Percentiles rank a stretch among this genome's conserved stretches.
Conservation (phyloP, 2,797 vertebrate genomes). For the Labroides dimidiatus region DNA sequence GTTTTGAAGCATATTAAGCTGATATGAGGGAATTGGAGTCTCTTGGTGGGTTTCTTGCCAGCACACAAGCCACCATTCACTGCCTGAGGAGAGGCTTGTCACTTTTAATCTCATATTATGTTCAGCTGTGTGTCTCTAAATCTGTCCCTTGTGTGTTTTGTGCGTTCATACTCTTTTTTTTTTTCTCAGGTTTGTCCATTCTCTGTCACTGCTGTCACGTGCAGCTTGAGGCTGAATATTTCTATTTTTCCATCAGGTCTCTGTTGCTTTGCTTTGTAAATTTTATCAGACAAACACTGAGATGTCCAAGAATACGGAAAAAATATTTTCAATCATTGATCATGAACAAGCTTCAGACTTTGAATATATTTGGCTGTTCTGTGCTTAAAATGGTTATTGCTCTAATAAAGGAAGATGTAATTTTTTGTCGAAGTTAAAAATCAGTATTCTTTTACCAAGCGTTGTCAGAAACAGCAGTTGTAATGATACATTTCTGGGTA, state of each 20-base stretch:
- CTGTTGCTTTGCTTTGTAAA: neutral
- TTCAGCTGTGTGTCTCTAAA: conserved; percentile 27
- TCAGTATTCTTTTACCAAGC: too few relatives aligned
- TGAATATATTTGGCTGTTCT: too few relatives aligned
- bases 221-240: neutral
- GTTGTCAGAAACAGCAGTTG: too few relatives aligned
- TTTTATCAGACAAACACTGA: too few relatives aligned
- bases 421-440: too few relatives aligned
- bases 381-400: too few relatives aligned
- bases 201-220: conserved; percentile 37
- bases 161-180: conserved; percentile 24
- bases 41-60: conserved; percentile 56
- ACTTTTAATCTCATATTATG: conserved; percentile 68
- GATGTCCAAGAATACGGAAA: too few relatives aligned
- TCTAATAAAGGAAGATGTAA: too few relatives aligned
- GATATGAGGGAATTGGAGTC: conserved; percentile 36
- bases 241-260: too few relatives aligned
- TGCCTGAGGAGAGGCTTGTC: conserved; percentile 73
- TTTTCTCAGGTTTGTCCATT: conserved; percentile 15
- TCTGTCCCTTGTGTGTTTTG: conserved; percentile 33
- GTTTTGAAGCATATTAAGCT: conserved; percentile 22
- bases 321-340: too few relatives aligned
- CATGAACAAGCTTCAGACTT: too few relatives aligned
- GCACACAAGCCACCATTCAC: conserved; percentile 38
- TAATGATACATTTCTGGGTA: too few relatives aligned